Evolutionary conservation across 2,888 invertebrate genomes (phyloP).

Genomic region (Globia sparganii): DNA sequence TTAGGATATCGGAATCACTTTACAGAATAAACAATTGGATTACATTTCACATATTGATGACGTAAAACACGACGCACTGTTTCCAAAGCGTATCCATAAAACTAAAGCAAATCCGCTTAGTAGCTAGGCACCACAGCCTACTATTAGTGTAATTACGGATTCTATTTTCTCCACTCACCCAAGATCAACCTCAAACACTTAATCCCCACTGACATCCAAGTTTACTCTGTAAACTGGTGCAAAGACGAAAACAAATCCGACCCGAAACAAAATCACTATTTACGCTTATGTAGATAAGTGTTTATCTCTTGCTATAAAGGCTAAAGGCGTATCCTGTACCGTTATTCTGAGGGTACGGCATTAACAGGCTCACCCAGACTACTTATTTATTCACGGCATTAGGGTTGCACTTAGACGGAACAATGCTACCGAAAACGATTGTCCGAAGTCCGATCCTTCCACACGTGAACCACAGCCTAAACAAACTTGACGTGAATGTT

Average conservation of each 20-base stretch:
- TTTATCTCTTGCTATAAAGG: conserved; percentile 62
- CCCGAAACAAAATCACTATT: conserved; percentile 64
- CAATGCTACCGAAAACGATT: conserved; percentile 64
- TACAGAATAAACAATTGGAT: no score
- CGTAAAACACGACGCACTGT: neutral
- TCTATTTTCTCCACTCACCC: conserved; percentile 35
- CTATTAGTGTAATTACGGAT: conserved; percentile 46
- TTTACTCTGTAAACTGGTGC: conserved; percentile 48
- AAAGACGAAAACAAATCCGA: conserved; percentile 61
- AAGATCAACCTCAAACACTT: conserved; percentile 38
- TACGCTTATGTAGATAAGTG: conserved; percentile 66
- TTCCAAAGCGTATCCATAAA: conserved; percentile 6
- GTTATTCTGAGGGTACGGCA: conserved; percentile 55
- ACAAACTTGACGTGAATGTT: conserved; percentile 66
- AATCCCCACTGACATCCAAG: conserved; percentile 48
- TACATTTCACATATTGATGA: neutral
- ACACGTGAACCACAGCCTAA: conserved; percentile 59
- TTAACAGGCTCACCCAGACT: conserved; percentile 64
- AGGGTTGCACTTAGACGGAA: conserved; percentile 63
- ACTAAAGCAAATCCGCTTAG: conserved; percentile 15
- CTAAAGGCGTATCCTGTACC: conserved; percentile 59
- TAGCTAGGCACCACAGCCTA: neutral
- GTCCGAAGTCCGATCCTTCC: conserved; percentile 54
- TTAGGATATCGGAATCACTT: no score
- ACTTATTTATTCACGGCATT: conserved; percentile 72